Base-by-base conservation (phyloP, 2,797 vertebrate species). In the Sparidentex hasta region DNA sequence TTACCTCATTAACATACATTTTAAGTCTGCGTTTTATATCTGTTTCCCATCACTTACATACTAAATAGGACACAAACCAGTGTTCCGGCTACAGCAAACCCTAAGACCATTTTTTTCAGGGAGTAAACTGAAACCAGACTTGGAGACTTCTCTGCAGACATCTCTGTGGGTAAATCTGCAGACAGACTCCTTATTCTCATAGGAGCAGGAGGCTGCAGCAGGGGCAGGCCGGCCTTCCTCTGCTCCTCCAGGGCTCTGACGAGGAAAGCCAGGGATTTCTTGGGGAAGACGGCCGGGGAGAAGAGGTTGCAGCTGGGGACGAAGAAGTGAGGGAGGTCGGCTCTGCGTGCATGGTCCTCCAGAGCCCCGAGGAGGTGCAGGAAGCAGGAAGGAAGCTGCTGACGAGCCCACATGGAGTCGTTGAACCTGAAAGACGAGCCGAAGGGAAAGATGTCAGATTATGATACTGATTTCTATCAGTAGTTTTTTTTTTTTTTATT, bases 241-340 rank as follows among this genome's bases (percentile, higher is more conserved):
- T 94, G 93, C 73, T 94, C 89, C 51, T 62, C 65, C 82, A 94
- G 58, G 51, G 59, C 86, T 4, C 11, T 33, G 63, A 62, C 47
- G 16, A 94, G 89, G 83, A 92, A 93, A n/a, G 3, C 20, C 58
- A 90, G 83, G 21, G 65, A 21, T 56, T 20, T 88, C 29, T 74
- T 85, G 1, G 91, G 74, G 71, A 93, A 93, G 44, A 16, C 43
- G 6, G 78, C 8, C 0, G 80, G 3, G 0, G 86, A 82, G 33
- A 95, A 94, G 43, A 95, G 88, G 90, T 95, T 94, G 74, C 73
- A 80, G 2, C 12, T 29, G 0, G 83, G 86, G 33, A 86, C 81
- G 0, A 94, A 94, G 79, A 95, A 94, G 83, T 94, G 92, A 21
- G 88, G 91, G 17, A 94, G 93, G 13, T 7, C 3, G 17, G 80